Evolutionary conservation across 92 coral and sea anemone genomes (phyloP).

Genomic region (Siderastrea siderea): DNA sequence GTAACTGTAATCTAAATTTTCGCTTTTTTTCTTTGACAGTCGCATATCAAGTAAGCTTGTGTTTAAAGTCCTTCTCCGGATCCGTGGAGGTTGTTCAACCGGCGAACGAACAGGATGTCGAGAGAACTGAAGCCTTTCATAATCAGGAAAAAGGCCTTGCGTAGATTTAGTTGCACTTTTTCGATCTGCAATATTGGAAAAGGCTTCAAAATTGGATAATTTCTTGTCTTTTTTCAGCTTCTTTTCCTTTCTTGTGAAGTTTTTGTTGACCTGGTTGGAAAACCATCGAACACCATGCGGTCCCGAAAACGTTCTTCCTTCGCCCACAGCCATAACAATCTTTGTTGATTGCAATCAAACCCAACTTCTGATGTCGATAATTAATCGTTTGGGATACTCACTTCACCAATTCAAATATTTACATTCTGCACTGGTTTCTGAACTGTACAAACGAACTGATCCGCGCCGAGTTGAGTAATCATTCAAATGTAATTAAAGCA

Average conservation of each 20-base stretch:
- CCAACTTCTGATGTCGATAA: neutral
- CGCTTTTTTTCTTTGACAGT: conserved; percentile 6
- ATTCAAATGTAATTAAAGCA: conserved; percentile 20
- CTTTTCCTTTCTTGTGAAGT: conserved; percentile 15
- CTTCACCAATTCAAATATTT: conserved; percentile 31
- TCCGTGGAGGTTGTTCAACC: conserved; percentile 24
- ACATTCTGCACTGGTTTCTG: neutral
- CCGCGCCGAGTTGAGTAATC: conserved; percentile 3
- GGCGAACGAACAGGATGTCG: conserved; percentile 7
- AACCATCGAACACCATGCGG: conserved; percentile 23
- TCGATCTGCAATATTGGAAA: neutral
- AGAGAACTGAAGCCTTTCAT: neutral
- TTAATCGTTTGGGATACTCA: neutral
- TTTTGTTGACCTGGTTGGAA: conserved; percentile 14
- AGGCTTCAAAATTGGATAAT: conserved; percentile 7
- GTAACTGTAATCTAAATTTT: conserved; percentile 30
- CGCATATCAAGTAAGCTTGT: neutral
- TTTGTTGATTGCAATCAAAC: neutral
- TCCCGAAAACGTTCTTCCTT: conserved; percentile 15
- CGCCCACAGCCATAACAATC: conserved; percentile 30
- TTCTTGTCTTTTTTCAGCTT: conserved; percentile 11
- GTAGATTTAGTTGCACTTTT: conserved; percentile 3
- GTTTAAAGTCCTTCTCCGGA: conserved; percentile 5
- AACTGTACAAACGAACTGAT: conserved; percentile 19
- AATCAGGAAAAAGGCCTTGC: neutral